Evolutionary conservation across 2,797 vertebrate genomes (phyloP).

Genomic region (Spondyliosoma cantharus): DNA sequence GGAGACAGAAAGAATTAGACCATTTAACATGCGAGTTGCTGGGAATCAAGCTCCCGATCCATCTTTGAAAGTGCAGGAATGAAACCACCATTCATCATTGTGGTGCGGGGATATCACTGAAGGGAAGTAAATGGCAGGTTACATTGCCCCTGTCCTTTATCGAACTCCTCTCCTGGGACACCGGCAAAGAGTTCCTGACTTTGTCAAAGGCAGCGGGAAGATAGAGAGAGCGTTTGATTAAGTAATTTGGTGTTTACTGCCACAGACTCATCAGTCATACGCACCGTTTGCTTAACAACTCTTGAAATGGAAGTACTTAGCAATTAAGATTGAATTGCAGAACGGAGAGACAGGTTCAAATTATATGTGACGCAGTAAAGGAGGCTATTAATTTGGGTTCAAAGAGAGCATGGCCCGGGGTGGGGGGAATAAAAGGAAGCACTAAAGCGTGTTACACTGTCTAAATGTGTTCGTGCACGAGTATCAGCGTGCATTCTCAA

Average conservation of each 20-base stretch:
- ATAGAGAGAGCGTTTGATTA: slow-evolving; percentile 46
- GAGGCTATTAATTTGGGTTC: slow-evolving; percentile 75
- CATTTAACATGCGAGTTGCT: slow-evolving; percentile 67
- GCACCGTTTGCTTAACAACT: slow-evolving; percentile 72
- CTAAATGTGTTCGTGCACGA: slow-evolving; percentile 36
- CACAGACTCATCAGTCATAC: slow-evolving; percentile 65
- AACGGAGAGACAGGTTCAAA: slow-evolving; percentile 71
- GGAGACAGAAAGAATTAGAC: slow-evolving; percentile 61
- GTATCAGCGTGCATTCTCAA: slow-evolving; percentile 20
- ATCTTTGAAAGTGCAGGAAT: slow-evolving; percentile 81
- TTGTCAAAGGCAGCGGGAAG: slow-evolving; percentile 45
- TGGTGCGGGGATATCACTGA: slow-evolving; percentile 40
- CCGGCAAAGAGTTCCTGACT: slow-evolving; percentile 54
- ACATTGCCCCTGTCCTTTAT: slow-evolving; percentile 50
- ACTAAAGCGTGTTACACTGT: slow-evolving; percentile 40
- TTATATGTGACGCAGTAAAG: slow-evolving; percentile 70
- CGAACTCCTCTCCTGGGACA: slow-evolving; percentile 47
- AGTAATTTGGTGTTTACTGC: slow-evolving; percentile 73
- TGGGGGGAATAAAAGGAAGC: slow-evolving; percentile 50
- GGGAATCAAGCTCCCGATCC: slow-evolving; percentile 64
- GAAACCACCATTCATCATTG: slow-evolving; percentile 65
- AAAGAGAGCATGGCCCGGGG: slow-evolving; percentile 55
- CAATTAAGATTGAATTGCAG: slow-evolving; percentile 72
- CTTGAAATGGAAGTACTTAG: slow-evolving; percentile 74
- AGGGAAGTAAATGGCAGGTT: slow-evolving; percentile 61